Base-by-base conservation (phyloP, 1,140 invertebrate genomes). In the Cotesia typhae region DNA sequence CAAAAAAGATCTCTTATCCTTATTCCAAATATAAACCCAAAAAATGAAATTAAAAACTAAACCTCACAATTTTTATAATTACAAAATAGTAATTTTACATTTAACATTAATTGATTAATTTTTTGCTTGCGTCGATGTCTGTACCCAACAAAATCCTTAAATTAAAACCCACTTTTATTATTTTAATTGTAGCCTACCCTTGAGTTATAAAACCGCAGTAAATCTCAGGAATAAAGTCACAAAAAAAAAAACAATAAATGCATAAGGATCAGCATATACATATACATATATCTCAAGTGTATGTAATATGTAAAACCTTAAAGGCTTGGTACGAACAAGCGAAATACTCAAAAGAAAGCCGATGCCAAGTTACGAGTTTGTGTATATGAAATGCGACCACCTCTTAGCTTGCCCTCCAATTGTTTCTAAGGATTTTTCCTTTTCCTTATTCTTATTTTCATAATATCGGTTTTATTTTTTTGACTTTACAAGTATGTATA, bases 201-300 rank as follows among this genome's bases (percentile, higher is more conserved):
- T 2, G 28, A 28, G 28, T 28, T 28, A 28, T 73, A 72, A 75
- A 75, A 74, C 71, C 74, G 82, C 79, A 81, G 83, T 86, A 85
- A 86, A 86, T 85, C 81, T 82, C 78, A 74, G 81, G 81, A 85
- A 85, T 86, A 85, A 86, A 85, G 84, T 83, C 81, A 82, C 80
- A 82, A 47, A 47, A 47, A 81, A 85, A 80, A 80, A 78, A 84
- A 85, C 83, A 83, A 85, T 84, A 84, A 81, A 81, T 79, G 37
- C 57, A 47, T 47, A 47, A 47, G 41, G 41, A 47, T 47, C 41
- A 47, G 41, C 10, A 47, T 47, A 47, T 47, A 47, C 10, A 47
- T 47, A 47, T 9, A 47, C 10, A 47, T 47, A 47, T 47, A 28
- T 28, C 28, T 28, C 28, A 28, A 9, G 41, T 47, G 10, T 47